Conservation (phyloP, 35 echinoderm and acorn worm species). For the Lytechinus pictus region DNA sequence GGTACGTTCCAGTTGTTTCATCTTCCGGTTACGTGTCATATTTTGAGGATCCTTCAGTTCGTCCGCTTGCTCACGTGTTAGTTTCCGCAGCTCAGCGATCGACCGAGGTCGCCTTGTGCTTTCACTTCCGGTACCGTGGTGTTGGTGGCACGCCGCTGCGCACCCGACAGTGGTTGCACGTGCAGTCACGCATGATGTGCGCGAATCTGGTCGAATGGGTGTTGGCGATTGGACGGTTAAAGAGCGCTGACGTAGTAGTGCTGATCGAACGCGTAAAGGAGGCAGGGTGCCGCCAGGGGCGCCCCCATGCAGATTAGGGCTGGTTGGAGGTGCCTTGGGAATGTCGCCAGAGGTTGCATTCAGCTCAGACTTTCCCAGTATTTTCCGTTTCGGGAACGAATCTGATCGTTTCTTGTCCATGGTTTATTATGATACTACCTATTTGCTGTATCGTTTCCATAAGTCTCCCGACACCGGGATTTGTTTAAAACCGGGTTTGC, state of each 20-base stretch:
- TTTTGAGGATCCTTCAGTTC: slow-evolving; percentile 25
- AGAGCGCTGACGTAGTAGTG: background rate
- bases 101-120: background rate
- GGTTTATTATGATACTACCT: background rate
- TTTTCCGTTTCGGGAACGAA: background rate
- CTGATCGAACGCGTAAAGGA: background rate
- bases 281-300: background rate
- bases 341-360: background rate
- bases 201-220: background rate
- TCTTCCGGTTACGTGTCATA: background rate
- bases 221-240: background rate
- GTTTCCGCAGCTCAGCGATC: slow-evolving; percentile 1
- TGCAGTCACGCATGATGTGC: background rate
- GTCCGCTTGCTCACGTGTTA: background rate
- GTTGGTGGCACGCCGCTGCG: background rate
- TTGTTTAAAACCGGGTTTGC: too few species aligned
- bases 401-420: background rate
- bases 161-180: background rate
- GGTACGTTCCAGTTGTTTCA: slow-evolving; percentile 7
- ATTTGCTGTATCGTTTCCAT: too few species aligned
- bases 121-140: background rate
- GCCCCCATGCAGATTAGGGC: background rate
- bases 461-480: too few species aligned
- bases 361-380: background rate
- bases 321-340: slow-evolving; percentile 1